These are phyloP conservation scores for Protophormia terraenovae DNA, from an alignment of 2,888 invertebrate genomes.

Conservation along the genomic window DNA sequence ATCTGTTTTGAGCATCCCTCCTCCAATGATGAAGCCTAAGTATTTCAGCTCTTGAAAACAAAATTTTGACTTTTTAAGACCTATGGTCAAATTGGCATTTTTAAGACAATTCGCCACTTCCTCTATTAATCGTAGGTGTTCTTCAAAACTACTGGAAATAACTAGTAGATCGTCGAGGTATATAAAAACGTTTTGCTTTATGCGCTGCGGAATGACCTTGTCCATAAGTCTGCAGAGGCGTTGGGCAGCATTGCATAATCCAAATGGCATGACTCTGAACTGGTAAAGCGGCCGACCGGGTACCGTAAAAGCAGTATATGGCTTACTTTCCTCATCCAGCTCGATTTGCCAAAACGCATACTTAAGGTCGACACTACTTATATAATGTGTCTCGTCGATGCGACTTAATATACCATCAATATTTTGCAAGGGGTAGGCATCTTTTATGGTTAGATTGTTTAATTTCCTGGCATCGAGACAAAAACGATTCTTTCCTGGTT, in stretches of 20 bases:
- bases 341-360: constrained; percentile 45
- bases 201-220: constrained; percentile 58
- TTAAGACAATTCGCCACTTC: constrained; percentile 28
- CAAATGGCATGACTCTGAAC: constrained; percentile 31
- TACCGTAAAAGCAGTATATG: constrained; percentile 40
- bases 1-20: constrained; percentile 17
- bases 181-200: constrained; percentile 45
- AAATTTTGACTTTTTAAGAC: constrained; percentile 51
- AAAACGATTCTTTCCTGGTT: constrained; percentile 69
- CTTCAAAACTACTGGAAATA: constrained; percentile 35
- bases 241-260: constrained; percentile 37
- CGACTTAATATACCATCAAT: constrained; percentile 64
- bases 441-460: constrained; percentile 21
- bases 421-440: constrained; percentile 23
- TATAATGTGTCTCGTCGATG: constrained; percentile 69
- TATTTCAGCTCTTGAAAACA: constrained; percentile 55
- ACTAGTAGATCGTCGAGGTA: constrained; percentile 60
- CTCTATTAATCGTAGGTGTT: constrained; percentile 16
- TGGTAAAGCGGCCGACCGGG: constrained; percentile 28
- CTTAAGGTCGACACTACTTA: constrained; percentile 69
- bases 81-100: constrained; percentile 55
- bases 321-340: constrained; percentile 38
- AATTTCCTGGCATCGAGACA: constrained; percentile 71
- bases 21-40: constrained; percentile 41
- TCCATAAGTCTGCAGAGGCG: constrained; percentile 68